Conservation (phyloP, 2,113 vertebrate species). For the Guaruba guarouba region DNA sequence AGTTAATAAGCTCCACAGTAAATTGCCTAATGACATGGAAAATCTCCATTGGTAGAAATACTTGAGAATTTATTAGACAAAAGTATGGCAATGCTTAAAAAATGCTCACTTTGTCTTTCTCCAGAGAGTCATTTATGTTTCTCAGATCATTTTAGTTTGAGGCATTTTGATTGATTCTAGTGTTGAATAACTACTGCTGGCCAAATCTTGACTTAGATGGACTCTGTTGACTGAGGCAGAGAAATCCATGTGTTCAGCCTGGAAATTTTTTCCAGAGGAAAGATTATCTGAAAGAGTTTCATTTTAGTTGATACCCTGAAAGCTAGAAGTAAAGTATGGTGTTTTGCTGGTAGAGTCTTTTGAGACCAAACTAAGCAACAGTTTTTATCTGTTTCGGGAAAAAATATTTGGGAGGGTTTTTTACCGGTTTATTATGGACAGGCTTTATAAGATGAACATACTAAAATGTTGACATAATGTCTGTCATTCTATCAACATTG, state of each 20-base stretch:
- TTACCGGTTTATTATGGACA: neutral
- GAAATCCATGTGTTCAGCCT: neutral
- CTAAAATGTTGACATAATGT: neutral
- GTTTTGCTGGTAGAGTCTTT: neutral
- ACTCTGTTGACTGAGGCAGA: neutral
- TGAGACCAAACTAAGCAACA: neutral
- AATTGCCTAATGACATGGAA: conserved; percentile 4
- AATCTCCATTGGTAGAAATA: neutral
- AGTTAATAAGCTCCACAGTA: neutral
- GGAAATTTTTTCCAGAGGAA: neutral
- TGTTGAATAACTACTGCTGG: neutral
- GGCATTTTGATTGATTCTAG: neutral
- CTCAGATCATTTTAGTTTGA: neutral
- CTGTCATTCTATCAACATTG: neutral
- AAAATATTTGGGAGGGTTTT: neutral
- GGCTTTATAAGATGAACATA: neutral
- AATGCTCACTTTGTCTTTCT: neutral
- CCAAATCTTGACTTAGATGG: neutral
- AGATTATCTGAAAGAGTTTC: neutral
- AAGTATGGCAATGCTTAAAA: neutral
- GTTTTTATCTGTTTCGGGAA: neutral
- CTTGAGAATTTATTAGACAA: conserved; percentile 7
- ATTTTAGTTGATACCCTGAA: neutral
- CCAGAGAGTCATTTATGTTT: neutral
- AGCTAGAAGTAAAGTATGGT: neutral